Evolutionary conservation across 2,797 vertebrate species (phyloP), one percentile per base, ranked within the genome.

Genomic region (Lates japonicus): DNA sequence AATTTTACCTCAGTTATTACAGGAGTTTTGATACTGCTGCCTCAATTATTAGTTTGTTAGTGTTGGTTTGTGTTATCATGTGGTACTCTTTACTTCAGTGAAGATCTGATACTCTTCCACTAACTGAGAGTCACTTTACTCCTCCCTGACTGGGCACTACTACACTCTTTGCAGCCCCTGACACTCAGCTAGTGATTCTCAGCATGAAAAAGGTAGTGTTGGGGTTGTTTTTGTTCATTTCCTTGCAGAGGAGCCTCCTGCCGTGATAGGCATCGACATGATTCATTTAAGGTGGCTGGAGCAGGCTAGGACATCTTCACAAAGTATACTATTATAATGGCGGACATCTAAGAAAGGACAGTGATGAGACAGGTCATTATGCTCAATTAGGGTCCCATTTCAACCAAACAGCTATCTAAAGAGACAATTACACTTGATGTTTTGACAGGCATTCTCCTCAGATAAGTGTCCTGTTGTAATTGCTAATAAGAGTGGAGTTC

Each of bases 391-490:
- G 41, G 46, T 58, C 58, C 69, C 13, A 64, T 74, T 78, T 78
- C 63, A 66, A 76, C 66, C 44, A 67, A 13, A 52, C 33, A 77
- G 52, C 61, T 42, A 51, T 64, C 72, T 49, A 29, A 80, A 64
- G 58, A 78, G 39, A 73, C 22, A 17, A 81, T 69, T 64, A 67
- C 42, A 76, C 54, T 20, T 49, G 54, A 49, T 75, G 74, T 78
- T 70, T 83, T 70, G 78, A 81, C 76, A 84, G 83, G 37, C 31
- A n/a, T 75, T 62, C 52, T 76, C 66, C 54, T 83, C 49, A 31
- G 79, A 74, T 59, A 13, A 62, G 64, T 63, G 67, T 42, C 35
- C 31, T 46, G 17, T 33, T 74, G 25, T 78, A 67, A 76, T 57
- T 76, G 55, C 73, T 52, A 73, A 78, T 71, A 51, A 69, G 66